A percentile compares a stretch with the other conserved stretches of the same genome.
phyloP scores from a whole-genome alignment of 2,888 invertebrate species.

The Kuschelorhynchus macadamiae region DNA sequence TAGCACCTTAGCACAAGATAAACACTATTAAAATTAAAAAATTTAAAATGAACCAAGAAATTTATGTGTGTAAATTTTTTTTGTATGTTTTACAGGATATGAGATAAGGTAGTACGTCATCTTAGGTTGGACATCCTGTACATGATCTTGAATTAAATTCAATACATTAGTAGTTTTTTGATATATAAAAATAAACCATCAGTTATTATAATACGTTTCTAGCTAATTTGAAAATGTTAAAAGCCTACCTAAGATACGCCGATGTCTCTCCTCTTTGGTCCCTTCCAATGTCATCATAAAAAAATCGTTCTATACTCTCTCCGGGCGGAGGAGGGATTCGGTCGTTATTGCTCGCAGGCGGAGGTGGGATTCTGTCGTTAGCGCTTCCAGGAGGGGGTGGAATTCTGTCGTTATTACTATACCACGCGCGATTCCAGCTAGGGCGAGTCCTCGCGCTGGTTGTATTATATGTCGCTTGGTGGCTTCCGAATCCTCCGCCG shows the following conservation, averaged over 20 bases:
- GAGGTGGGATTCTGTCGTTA: slow-evolving; percentile 16
- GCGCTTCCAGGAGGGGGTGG: slow-evolving; percentile 19
- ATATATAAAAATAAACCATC: too few relatives aligned
- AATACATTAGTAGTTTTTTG: too few relatives aligned
- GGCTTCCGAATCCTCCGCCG: background rate
- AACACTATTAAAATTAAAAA: too few relatives aligned
- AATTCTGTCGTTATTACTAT: slow-evolving; percentile 9
- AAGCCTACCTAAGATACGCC: slow-evolving; percentile 4
- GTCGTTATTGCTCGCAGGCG: slow-evolving; percentile 8
- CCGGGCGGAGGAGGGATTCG: slow-evolving; percentile 22
- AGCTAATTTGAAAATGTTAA: too few relatives aligned
- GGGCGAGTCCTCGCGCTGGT: slow-evolving; percentile 43
- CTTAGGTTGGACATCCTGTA: too few relatives aligned
- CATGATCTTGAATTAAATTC: too few relatives aligned
- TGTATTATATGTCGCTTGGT: background rate
- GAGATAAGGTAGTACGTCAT: too few relatives aligned
- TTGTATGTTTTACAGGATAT: too few relatives aligned
- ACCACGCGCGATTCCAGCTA: slow-evolving; percentile 4
- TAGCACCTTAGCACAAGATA: too few relatives aligned
- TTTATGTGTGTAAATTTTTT: too few relatives aligned
- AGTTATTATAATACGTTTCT: too few relatives aligned
- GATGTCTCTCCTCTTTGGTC: background rate
- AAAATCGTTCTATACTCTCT: slow-evolving; percentile 35
- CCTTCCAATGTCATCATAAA: slow-evolving; percentile 11
- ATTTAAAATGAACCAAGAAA: too few relatives aligned